Evolutionary conservation across 2,797 vertebrate genomes (phyloP).

Genomic region (Gambelia wislizenii): DNA sequence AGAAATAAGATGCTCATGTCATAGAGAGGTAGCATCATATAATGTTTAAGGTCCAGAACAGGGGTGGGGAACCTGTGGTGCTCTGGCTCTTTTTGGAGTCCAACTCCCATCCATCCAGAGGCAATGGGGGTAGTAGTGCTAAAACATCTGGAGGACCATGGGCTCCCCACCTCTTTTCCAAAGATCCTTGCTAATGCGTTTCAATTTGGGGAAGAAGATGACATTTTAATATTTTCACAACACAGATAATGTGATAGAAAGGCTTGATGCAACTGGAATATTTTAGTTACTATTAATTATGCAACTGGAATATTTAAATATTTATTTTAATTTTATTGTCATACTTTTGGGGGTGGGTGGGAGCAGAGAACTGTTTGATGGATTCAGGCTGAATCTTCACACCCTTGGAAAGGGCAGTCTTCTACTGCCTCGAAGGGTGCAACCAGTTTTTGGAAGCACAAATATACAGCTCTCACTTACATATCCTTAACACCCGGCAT

Average conservation of each 20-base stretch:
- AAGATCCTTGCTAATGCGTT: slow-evolving; percentile 14
- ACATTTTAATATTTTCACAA: background rate
- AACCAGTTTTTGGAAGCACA: background rate
- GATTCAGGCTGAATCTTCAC: slow-evolving; percentile 44
- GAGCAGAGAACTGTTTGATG: slow-evolving; percentile 21
- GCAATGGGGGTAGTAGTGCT: background rate
- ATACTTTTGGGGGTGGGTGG: background rate
- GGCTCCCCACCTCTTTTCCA: too few relatives aligned
- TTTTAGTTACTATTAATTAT: background rate
- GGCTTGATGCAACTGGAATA: slow-evolving; percentile 17
- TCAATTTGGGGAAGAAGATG: background rate
- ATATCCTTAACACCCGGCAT: background rate
- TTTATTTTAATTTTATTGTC: too few relatives aligned
- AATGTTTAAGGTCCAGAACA: background rate
- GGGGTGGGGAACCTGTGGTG: background rate
- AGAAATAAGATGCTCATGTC: slow-evolving; percentile 32
- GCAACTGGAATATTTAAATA: background rate
- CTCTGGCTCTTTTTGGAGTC: background rate
- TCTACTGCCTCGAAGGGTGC: background rate
- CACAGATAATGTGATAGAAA: slow-evolving; percentile 12
- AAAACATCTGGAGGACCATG: background rate
- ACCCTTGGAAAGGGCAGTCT: slow-evolving; percentile 25
- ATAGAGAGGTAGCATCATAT: background rate
- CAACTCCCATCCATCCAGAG: background rate
- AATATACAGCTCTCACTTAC: slow-evolving; percentile 5